These are phyloP conservation scores for Dicyrtomina minuta DNA, from an alignment of 2,888 invertebrate genomes.

Conservation along the genomic window DNA sequence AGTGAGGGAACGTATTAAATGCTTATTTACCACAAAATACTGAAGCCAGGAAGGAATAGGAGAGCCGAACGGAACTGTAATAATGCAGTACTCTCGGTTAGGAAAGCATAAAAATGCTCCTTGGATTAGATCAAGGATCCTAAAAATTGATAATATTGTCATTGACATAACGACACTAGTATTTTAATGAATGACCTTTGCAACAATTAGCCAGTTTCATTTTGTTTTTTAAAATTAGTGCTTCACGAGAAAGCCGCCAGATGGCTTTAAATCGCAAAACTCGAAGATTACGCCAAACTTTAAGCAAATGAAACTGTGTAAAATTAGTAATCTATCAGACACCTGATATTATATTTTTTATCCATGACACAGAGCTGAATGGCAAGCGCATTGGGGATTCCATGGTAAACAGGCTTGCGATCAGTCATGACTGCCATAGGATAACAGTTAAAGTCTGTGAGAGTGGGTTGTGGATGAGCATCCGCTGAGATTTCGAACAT, in stretches of 20 bases:
- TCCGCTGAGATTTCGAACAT: background rate
- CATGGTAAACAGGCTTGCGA: constrained; percentile 52
- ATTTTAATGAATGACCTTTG: no score
- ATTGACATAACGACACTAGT: no score
- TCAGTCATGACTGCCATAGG: constrained; percentile 3
- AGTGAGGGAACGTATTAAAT: no score
- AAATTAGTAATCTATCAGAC: no score
- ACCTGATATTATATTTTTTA: constrained; percentile 62
- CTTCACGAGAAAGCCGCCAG: no score
- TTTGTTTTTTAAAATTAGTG: no score
- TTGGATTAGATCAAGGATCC: constrained; percentile 62
- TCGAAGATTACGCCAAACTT: no score
- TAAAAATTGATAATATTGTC: constrained; percentile 27
- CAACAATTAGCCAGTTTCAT: no score
- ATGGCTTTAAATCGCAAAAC: no score
- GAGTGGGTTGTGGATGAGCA: background rate
- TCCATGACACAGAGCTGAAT: constrained; percentile 65
- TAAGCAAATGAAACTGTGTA: no score
- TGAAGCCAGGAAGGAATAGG: constrained; percentile 62
- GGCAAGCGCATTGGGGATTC: constrained; percentile 64
- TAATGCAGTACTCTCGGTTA: constrained; percentile 65
- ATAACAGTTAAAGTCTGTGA: background rate
- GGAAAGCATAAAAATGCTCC: constrained; percentile 69
- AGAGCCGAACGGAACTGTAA: constrained; percentile 62
- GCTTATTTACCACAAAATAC: constrained; percentile 64